These are phyloP conservation scores for Smittia sp. DNA, from an alignment of 2,888 invertebrate genomes.

Conservation along the genomic window DNA sequence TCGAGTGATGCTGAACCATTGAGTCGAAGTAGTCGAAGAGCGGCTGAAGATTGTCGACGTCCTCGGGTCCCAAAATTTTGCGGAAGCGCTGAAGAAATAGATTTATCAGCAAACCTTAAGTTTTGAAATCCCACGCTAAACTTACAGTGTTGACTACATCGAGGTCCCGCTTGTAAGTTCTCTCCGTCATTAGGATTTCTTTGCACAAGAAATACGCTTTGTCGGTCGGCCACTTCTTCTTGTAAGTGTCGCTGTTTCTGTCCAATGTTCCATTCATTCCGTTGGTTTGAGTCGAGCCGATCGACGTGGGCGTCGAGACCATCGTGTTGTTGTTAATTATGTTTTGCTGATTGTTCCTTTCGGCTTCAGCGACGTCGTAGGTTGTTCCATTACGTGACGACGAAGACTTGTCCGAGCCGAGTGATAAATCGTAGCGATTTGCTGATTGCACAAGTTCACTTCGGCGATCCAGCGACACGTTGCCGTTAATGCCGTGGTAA, in stretches of 20 bases:
- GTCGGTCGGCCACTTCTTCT: constrained; percentile 61
- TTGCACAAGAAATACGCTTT: constrained; percentile 82
- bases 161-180: constrained; percentile 91
- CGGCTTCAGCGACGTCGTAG: constrained; percentile 53
- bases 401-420: constrained; percentile 53
- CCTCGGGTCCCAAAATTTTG: constrained; percentile 64
- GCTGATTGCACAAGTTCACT: constrained; percentile 48
- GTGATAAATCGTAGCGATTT: constrained; percentile 51
- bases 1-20: constrained; percentile 77
- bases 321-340: constrained; percentile 35
- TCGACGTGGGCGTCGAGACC: constrained; percentile 40
- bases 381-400: constrained; percentile 53
- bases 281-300: constrained; percentile 42
- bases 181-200: constrained; percentile 92
- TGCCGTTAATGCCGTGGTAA: constrained; percentile 54
- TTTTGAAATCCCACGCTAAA: constrained; percentile 43
- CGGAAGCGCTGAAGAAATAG: constrained; percentile 64
- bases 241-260: constrained; percentile 41
- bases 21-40: constrained; percentile 69
- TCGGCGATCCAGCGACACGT: constrained; percentile 53
- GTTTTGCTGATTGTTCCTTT: constrained; percentile 43
- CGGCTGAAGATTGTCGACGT: constrained; percentile 56
- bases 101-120: background rate
- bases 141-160: constrained; percentile 85
- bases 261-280: constrained; percentile 38